Evolutionary conservation across 2,113 vertebrate genomes (phyloP), one percentile per base, ranked within the genome.

Genomic region (Zosterops borbonicus): DNA sequence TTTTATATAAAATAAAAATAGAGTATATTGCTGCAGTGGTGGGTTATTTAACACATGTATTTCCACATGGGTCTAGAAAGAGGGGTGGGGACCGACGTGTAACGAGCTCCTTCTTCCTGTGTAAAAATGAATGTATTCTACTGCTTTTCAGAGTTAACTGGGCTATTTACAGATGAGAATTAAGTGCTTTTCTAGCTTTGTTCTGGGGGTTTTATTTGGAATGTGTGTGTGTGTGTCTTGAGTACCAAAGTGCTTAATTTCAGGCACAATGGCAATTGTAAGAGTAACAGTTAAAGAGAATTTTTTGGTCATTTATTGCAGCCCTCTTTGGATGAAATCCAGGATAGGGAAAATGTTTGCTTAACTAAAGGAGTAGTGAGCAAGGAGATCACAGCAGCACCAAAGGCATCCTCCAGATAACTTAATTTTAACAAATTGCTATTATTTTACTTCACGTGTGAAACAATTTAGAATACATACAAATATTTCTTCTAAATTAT

Each of bases 1-100:
- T 94, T 95, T 96, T 88, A 73, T 95, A 94, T 89, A 83, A 83
- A 86, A 49, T 78, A 94, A 64, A 95, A 94, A 95, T 78, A 94
- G 83, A 77, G 20, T 56, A 64, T 65, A 90, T 60, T 79, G 76
- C 83, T 84, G 69, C 15, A 58, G 56, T 11, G 23, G 27, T 53
- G 41, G 64, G 33, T 68, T 78, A 92, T 93, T 96, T 92, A 89
- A 78, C 83, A 92, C 76, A 35, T 81, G 58, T 87, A 90, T 93
- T 96, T 94, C 88, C 73, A 92, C 53, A 86, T 4, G 24, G 65
- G 76, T 93, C 88, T 90, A 82, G 90, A 92, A 94, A 9, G 49
- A 95, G 65, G 88, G 88, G 96, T 96, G 88, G 75, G 63, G 69
- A 83, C 59, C 50, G 20, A 70, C 0, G 0, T 41, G 75, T 59